Conservation (phyloP, 2,113 vertebrate species). For the Neoarius graeffei region DNA sequence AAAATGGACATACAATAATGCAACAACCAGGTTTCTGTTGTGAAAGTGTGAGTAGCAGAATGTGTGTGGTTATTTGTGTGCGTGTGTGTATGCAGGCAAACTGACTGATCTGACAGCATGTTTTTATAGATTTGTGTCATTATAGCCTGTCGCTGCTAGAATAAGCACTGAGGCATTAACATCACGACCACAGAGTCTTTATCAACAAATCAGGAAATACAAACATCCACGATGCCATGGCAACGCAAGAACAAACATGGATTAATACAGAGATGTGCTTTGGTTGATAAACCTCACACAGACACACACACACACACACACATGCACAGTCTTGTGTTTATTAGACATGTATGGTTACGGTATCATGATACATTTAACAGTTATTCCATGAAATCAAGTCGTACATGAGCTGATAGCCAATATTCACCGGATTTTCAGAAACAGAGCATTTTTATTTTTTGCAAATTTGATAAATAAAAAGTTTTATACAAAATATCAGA, state of each 20-base stretch:
- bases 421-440: too few species aligned
- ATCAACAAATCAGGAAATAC: slow-evolving; percentile 9
- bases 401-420: too few species aligned
- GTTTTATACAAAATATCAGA: too few species aligned
- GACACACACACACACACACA: slow-evolving; percentile 11
- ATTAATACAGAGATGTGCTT: not conserved
- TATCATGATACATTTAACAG: not conserved
- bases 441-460: too few species aligned
- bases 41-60: not conserved
- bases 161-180: not conserved
- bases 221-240: not conserved
- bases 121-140: not conserved
- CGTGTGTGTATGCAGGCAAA: not conserved
- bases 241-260: slow-evolving; percentile 31
- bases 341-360: not conserved
- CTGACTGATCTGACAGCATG: not conserved
- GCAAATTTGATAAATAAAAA: too few species aligned
- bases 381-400: too few species aligned
- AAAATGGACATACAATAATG: not conserved
- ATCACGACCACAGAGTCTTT: not conserved
- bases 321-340: not conserved
- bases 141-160: not conserved
- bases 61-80: slow-evolving; percentile 4
- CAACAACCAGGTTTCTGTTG: not conserved
- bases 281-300: slow-evolving; percentile 7